Evolutionary conservation across 2,888 invertebrate species (phyloP).

Genomic region (Achlya flavicornis): DNA sequence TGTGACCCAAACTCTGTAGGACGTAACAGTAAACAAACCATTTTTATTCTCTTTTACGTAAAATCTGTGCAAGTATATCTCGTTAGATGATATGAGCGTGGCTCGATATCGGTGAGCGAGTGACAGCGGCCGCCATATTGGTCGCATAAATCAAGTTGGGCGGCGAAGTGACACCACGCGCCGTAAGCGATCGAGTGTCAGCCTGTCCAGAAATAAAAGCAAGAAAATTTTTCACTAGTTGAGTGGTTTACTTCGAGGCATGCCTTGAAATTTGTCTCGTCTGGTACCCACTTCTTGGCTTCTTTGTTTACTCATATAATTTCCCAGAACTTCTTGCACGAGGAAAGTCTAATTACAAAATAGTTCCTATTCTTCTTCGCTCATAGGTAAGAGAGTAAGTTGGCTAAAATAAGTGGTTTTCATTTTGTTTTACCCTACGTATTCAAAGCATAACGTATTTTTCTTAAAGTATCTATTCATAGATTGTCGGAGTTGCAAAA

Average conservation of each 20-base stretch:
- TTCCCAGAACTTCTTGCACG: neutral
- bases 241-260: conserved; percentile 77
- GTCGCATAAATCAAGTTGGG: conserved; percentile 81
- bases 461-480: neutral
- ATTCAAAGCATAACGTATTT: neutral
- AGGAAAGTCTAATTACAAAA: neutral
- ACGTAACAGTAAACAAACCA: conserved; percentile 23
- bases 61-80: conserved; percentile 51
- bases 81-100: conserved; percentile 62
- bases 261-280: conserved; percentile 69
- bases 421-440: neutral
- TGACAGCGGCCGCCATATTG: conserved; percentile 81
- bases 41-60: conserved; percentile 36
- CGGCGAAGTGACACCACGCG: conserved; percentile 73
- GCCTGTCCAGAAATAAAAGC: conserved; percentile 78
- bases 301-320: conserved; percentile 19
- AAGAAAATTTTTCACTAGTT: conserved; percentile 75
- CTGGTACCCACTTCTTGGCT: conserved; percentile 40
- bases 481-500: neutral
- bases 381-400: too few relatives aligned
- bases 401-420: neutral
- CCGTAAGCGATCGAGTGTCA: conserved; percentile 82
- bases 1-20: conserved; percentile 16
- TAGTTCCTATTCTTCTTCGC: too few relatives aligned
- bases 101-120: conserved; percentile 72